Evolutionary conservation across 2,888 invertebrate species (phyloP).

Genomic region (Germaria angustata): DNA sequence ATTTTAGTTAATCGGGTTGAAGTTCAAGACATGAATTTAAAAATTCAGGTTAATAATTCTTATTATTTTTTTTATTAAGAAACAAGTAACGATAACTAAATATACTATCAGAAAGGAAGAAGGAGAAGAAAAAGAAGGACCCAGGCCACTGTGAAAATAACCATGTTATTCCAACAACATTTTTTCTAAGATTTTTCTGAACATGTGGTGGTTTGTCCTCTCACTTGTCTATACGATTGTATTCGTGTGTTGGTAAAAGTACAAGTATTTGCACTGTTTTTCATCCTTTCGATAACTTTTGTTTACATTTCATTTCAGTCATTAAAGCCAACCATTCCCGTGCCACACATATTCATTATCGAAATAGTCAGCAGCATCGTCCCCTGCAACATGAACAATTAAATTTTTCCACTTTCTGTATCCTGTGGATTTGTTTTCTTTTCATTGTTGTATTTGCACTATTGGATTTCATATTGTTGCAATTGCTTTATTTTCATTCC

Average conservation of each 20-base stretch:
- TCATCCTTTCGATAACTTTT: constrained; percentile 24
- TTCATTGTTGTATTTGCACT: constrained; percentile 32
- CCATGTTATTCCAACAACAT: neutral
- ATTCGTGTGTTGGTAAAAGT: neutral
- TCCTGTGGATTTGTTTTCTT: constrained; percentile 35
- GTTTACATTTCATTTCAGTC: constrained; percentile 53
- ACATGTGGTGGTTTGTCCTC: neutral
- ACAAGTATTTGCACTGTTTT: neutral
- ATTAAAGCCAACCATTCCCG: constrained; percentile 41
- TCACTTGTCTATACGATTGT: neutral
- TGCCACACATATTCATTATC: constrained; percentile 25
- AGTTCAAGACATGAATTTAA: no score
- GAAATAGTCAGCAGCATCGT: neutral
- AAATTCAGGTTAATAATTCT: no score
- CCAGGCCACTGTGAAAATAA: no score
- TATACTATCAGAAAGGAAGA: no score
- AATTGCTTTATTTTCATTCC: no score
- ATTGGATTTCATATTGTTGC: constrained; percentile 11
- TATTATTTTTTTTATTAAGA: no score
- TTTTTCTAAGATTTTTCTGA: neutral
- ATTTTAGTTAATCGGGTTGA: no score
- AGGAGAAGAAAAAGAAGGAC: no score
- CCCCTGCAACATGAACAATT: constrained; percentile 24
- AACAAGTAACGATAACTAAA: no score
- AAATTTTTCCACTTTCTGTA: neutral